These are phyloP conservation scores for Spicauda simplicius DNA, from an alignment of 2,888 invertebrate species.

Conservation along the genomic window DNA sequence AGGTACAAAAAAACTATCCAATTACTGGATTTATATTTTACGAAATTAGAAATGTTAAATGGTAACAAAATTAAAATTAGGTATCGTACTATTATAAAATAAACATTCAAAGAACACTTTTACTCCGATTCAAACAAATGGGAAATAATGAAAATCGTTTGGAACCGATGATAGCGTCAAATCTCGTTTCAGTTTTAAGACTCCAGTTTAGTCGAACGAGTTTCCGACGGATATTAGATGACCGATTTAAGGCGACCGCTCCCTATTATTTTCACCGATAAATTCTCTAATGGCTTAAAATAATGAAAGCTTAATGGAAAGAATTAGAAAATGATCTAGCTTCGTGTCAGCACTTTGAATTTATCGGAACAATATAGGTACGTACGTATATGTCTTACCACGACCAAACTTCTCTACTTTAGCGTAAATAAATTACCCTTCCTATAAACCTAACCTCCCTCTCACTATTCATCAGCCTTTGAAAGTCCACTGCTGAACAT, in stretches of 20 bases:
- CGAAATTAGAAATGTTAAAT: too few species aligned
- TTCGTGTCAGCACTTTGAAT: not conserved
- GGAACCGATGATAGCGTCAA: slow-evolving; percentile 35
- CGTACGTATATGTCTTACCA: too few species aligned
- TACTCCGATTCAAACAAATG: slow-evolving; percentile 38
- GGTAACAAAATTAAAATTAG: too few species aligned
- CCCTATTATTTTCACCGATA: slow-evolving; percentile 41
- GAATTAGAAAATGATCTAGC: not conserved
- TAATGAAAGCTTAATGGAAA: slow-evolving; percentile 35
- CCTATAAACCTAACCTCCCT: too few species aligned
- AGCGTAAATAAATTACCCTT: too few species aligned
- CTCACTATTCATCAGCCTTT: too few species aligned
- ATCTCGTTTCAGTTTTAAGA: slow-evolving; percentile 44
- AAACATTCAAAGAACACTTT: not conserved
- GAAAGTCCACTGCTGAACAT: too few species aligned
- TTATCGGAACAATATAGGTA: not conserved
- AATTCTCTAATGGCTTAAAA: slow-evolving; percentile 37
- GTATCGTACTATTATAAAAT: too few species aligned
- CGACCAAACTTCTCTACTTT: too few species aligned
- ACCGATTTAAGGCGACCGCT: slow-evolving; percentile 39
- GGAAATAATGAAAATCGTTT: slow-evolving; percentile 42
- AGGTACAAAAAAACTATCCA: too few species aligned
- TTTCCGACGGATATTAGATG: slow-evolving; percentile 50
- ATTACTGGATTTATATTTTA: too few species aligned
- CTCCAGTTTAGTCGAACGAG: slow-evolving; percentile 48